Evolutionary conservation across 2,888 invertebrate genomes (phyloP), one percentile per base, ranked within the genome.

Genomic region (Brachyptera risi): DNA sequence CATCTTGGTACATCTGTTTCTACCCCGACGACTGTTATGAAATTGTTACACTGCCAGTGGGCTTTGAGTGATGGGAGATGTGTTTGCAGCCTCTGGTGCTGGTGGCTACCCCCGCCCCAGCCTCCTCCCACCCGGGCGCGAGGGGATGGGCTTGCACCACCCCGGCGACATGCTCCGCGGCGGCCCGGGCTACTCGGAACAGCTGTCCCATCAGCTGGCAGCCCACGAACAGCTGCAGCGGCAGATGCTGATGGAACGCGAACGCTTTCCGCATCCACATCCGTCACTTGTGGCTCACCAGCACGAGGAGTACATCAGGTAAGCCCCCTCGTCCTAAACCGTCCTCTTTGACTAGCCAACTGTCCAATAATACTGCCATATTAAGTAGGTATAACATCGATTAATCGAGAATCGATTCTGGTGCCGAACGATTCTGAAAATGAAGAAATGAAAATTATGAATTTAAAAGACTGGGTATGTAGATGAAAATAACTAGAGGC

Each of bases 171-270:
- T 92, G 65, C 79, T 92, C 65, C 86, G 88, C 50, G 80, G 92
- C 71, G 86, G 87, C 51, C 80, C 92, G 70, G 89, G 88, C 1
- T 91, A 90, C 74, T 88, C 90, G 42, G 91, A 92, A 73, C 88
- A 89, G 72, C 76, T 90, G 68, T 88, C 88, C 65, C 89, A 89
- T 72, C 83, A 84, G 78, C 83, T 83, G 75, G 85, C 83, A 67
- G 90, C 91, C 65, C 91, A 92, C 72, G 92, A 92, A 75, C 91
- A 91, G 73, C 77, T 92, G 66, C 91, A 92, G 76, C 83, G 92
- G 67, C 92, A 92, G 73, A 80, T 92, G 76, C 78, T 92, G 75
- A 72, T 92, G 76, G 92, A 92, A 74, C 81, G 92, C 66, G 92
- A 92, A 73, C 81, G 90, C 67, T 84, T 82, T 71, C 71, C 71